Evolutionary conservation across 2,113 vertebrate species (phyloP).

Genomic region (Urocitellus parryii): DNA sequence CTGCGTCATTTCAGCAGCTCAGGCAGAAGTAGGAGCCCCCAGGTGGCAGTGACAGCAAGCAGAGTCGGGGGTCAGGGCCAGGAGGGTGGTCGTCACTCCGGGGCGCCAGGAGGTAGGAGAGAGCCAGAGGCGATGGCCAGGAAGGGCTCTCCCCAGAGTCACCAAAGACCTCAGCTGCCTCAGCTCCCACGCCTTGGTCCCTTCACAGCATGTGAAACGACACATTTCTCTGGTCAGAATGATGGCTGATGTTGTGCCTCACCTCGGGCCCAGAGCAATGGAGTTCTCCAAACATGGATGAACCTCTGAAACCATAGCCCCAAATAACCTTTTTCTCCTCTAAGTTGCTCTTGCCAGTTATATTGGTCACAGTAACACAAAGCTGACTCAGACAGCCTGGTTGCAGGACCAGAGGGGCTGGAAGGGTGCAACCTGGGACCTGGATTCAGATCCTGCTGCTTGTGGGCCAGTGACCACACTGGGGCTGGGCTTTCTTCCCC

Average conservation of each 20-base stretch:
- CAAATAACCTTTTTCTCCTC: too few relatives aligned
- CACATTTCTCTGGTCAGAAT: too few relatives aligned
- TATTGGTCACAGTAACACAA: too few relatives aligned
- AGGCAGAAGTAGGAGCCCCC: background rate
- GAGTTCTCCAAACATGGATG: too few relatives aligned
- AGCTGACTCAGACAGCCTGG: too few relatives aligned
- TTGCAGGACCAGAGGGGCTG: background rate
- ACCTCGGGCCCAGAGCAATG: too few relatives aligned
- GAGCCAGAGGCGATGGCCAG: background rate
- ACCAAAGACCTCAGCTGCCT: background rate
- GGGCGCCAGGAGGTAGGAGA: background rate
- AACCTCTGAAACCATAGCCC: too few relatives aligned
- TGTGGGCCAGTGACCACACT: fast-evolving
- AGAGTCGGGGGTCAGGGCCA: background rate
- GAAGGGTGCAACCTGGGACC: fast-evolving
- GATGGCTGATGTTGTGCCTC: too few relatives aligned
- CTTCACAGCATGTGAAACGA: fast-evolving
- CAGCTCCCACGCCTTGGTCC: background rate
- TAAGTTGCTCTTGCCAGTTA: too few relatives aligned
- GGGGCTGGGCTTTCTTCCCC: background rate
- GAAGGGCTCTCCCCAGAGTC: background rate
- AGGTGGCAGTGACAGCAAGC: fast-evolving
- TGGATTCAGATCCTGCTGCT: background rate
- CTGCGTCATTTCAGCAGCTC: background rate
- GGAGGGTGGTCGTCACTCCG: background rate